These are phyloP conservation scores for Sminthurides aquaticus DNA, from an alignment of 2,888 invertebrate genomes.

Conservation along the genomic window DNA sequence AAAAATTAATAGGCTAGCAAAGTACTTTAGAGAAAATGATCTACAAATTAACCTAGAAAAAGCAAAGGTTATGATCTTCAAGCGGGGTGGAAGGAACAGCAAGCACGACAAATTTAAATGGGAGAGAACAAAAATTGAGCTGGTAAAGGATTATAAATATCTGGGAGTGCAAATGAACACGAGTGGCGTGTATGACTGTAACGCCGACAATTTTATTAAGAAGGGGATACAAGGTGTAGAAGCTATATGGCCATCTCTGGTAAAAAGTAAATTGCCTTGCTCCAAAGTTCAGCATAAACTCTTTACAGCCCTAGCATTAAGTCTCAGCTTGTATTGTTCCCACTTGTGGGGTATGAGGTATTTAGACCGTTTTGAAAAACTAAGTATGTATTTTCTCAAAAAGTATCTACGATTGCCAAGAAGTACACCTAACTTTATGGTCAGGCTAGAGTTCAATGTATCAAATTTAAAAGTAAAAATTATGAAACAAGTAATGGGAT, in stretches of 20 bases:
- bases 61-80: no score
- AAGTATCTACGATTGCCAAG: neutral
- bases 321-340: no score
- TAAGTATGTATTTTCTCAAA: no score
- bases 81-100: neutral
- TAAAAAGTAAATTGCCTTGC: no score
- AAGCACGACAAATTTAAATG: neutral
- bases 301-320: no score
- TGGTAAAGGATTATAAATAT: neutral
- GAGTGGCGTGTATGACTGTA: neutral
- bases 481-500: neutral
- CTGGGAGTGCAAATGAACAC: neutral
- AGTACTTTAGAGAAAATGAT: no score
- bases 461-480: no score
- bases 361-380: no score
- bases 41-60: neutral
- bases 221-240: no score
- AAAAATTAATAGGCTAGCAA: conserved; percentile 7
- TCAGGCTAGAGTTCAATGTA: neutral
- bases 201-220: neutral
- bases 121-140: neutral
- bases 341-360: no score
- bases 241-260: neutral
- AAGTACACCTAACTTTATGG: no score
- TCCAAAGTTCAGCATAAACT: no score